Percentiles rank a stretch among this genome's conserved stretches.
These are phyloP conservation scores for Drosophila kanekoi DNA, from an alignment of 2,888 invertebrate genomes.

Conservation along the genomic window DNA sequence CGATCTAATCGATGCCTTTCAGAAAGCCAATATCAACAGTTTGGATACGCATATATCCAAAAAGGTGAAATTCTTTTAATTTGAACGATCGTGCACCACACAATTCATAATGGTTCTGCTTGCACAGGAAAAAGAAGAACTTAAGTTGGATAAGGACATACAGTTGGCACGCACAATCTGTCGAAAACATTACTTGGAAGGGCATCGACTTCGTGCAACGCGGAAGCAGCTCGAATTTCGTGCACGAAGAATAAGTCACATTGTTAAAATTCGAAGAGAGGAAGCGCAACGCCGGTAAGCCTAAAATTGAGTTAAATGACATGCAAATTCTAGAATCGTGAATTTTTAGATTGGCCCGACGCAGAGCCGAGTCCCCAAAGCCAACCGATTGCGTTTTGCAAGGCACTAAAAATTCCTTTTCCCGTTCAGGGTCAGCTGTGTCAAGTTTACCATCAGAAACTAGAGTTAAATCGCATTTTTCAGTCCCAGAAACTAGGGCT, in stretches of 20 bases:
- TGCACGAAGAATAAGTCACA: constrained; percentile 33
- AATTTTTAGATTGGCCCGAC: background rate
- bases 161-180: constrained; percentile 31
- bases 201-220: constrained; percentile 31
- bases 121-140: constrained; percentile 25
- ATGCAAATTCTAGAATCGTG: background rate
- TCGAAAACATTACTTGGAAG: constrained; percentile 43
- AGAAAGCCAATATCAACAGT: constrained; percentile 57
- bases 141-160: constrained; percentile 40
- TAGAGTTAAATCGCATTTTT: background rate
- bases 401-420: background rate
- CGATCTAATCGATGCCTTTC: constrained; percentile 61
- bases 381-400: background rate
- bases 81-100: no score
- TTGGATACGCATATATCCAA: constrained; percentile 53
- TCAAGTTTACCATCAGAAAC: background rate
- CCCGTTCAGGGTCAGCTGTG: background rate
- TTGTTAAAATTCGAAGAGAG: constrained; percentile 20
- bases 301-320: background rate
- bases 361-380: background rate
- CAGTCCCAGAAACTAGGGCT: background rate
- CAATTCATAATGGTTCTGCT: background rate
- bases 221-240: constrained; percentile 50
- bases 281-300: constrained; percentile 25
- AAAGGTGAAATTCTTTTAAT: constrained; percentile 41